A percentile compares a stretch with the other conserved stretches of the same genome.
Conservation (phyloP, 2,113 vertebrate species). For the Sakesphorus luctuosus region DNA sequence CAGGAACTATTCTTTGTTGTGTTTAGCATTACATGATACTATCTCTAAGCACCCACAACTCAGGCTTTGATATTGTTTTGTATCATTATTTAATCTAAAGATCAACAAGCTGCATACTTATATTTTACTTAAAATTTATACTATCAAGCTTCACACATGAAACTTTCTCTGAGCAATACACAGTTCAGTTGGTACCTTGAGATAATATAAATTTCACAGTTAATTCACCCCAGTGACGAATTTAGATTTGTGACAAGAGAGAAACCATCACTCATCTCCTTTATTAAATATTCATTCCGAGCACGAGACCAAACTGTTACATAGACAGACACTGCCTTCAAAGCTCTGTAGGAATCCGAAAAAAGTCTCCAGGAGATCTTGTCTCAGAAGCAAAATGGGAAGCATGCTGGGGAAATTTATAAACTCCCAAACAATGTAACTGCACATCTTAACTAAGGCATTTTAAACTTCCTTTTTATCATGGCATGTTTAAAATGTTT, state of each 20-base stretch:
- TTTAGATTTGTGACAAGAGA: slow-evolving; percentile 53
- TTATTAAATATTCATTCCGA: slow-evolving; percentile 67
- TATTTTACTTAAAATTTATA: background rate
- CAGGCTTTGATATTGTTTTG: background rate
- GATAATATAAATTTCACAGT: slow-evolving; percentile 44
- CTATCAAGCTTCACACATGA: background rate
- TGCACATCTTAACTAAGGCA: slow-evolving; percentile 32
- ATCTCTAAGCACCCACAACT: background rate
- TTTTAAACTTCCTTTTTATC: slow-evolving; percentile 40
- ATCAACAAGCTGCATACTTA: background rate
- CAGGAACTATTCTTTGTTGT: background rate
- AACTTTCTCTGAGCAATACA: background rate
- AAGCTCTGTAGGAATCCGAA: slow-evolving; percentile 64
- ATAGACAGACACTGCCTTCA: slow-evolving; percentile 63
- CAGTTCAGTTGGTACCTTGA: background rate
- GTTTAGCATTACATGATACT: background rate
- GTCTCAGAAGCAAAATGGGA: slow-evolving; percentile 47
- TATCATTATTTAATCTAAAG: background rate
- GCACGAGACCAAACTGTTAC: slow-evolving; percentile 65
- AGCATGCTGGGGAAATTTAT: slow-evolving; percentile 51
- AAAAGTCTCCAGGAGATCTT: slow-evolving; percentile 54
- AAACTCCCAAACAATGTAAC: slow-evolving; percentile 38
- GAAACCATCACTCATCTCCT: slow-evolving; percentile 63
- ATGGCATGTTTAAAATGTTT: slow-evolving; percentile 17
- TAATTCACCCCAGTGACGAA: slow-evolving; percentile 49